These are phyloP conservation scores for Arctopsyche grandis DNA, from an alignment of 1,140 invertebrate species.

Conservation along the genomic window DNA sequence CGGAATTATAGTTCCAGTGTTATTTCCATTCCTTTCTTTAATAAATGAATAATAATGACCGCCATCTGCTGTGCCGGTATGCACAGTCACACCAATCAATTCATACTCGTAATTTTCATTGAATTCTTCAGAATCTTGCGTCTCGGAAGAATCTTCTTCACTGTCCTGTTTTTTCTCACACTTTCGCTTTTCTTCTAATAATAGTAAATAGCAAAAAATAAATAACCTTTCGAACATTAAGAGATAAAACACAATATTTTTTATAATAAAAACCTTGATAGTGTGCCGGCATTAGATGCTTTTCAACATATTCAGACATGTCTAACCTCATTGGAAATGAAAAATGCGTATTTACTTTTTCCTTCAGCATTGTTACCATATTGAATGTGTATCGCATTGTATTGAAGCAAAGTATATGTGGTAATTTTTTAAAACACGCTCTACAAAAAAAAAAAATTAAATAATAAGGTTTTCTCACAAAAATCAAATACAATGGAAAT, in stretches of 20 bases:
- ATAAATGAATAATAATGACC: slow-evolving; percentile 98
- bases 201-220: slow-evolving; percentile 9
- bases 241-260: background rate
- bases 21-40: slow-evolving; percentile 77
- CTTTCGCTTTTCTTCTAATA: slow-evolving; percentile 69
- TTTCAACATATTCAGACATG: slow-evolving; percentile 95
- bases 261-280: slow-evolving; percentile 69
- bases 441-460: slow-evolving; percentile 64
- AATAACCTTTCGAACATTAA: background rate
- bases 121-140: slow-evolving; percentile 60
- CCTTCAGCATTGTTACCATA: slow-evolving; percentile 96
- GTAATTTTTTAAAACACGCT: slow-evolving; percentile 94
- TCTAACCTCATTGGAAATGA: slow-evolving; percentile 94
- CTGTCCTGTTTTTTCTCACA: slow-evolving; percentile 63
- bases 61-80: slow-evolving; percentile 95
- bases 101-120: slow-evolving; percentile 74
- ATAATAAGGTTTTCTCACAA: background rate
- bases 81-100: slow-evolving; percentile 94
- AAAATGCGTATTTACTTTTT: slow-evolving; percentile 97
- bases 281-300: slow-evolving; percentile 89
- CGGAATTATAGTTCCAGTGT: slow-evolving; percentile 45
- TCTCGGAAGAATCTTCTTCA: slow-evolving; percentile 58
- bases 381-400: slow-evolving; percentile 99
- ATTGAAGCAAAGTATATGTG: slow-evolving; percentile 94
- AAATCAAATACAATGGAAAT: background rate